Evolutionary conservation across 2,797 vertebrate genomes (phyloP).

Genomic region (Synaphobranchus kaupii): DNA sequence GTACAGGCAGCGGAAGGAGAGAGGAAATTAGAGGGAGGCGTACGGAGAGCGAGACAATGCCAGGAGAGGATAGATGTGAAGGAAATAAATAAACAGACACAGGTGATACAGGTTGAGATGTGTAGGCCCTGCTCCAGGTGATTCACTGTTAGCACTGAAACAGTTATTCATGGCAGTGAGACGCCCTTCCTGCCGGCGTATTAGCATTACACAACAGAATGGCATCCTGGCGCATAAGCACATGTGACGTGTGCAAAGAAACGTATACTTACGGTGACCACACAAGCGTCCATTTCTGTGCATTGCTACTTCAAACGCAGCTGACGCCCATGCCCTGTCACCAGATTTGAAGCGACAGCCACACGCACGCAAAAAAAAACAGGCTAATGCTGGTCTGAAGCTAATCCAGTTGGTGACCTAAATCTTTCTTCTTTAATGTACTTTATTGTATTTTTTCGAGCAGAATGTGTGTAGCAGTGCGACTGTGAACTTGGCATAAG

Average conservation of each 20-base stretch:
- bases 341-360: slow-evolving; percentile 45
- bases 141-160: slow-evolving; percentile 63
- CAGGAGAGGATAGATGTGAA: neutral
- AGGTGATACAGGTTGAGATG: neutral
- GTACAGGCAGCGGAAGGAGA: too few relatives aligned
- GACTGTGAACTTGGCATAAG: neutral
- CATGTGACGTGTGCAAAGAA: slow-evolving; percentile 53
- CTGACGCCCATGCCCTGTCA: slow-evolving; percentile 60
- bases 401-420: neutral
- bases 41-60: neutral
- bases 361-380: neutral
- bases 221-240: slow-evolving; percentile 56
- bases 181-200: slow-evolving; percentile 55
- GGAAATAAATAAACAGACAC: neutral
- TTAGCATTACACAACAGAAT: neutral
- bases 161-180: slow-evolving; percentile 57
- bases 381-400: neutral
- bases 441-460: neutral
- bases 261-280: slow-evolving; percentile 57
- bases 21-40: neutral
- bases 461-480: neutral
- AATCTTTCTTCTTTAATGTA: neutral
- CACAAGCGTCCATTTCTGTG: slow-evolving; percentile 56
- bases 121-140: slow-evolving; percentile 22
- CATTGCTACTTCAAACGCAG: slow-evolving; percentile 49